A percentile compares a stretch with the other conserved stretches of the same genome.
phyloP scores from a whole-genome alignment of 2,113 vertebrate species.

The Chrysemys picta region DNA sequence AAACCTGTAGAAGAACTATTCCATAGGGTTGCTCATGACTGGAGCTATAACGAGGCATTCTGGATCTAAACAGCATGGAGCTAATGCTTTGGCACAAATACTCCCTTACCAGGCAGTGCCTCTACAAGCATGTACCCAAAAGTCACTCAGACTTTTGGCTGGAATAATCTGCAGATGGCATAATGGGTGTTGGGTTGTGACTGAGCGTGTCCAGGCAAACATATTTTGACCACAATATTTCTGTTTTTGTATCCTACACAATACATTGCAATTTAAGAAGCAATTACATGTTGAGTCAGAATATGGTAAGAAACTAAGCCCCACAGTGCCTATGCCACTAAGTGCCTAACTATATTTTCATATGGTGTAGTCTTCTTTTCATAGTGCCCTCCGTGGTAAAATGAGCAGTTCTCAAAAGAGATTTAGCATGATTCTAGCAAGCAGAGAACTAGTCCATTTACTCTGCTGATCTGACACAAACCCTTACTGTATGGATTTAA shows the following conservation, averaged over 20 bases:
- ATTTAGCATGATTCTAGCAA: background rate
- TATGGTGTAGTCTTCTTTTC: background rate
- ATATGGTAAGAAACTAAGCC: background rate
- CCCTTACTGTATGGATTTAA: background rate
- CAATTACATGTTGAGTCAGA: background rate
- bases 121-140: background rate
- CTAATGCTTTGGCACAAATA: background rate
- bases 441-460: background rate
- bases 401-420: background rate
- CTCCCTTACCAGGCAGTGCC: background rate
- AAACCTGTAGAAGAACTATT: background rate
- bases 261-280: background rate
- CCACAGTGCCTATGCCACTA: fast-evolving
- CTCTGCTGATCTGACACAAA: background rate
- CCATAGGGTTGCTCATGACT: background rate
- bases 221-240: background rate
- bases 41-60: background rate
- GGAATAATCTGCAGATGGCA: background rate
- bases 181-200: background rate
- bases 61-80: background rate
- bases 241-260: background rate
- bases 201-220: background rate
- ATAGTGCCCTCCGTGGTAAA: slow-evolving; percentile 8
- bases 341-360: background rate
- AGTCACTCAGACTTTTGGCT: background rate